phyloP scores from a whole-genome alignment of 2,797 vertebrate genomes.

The Alca torda region DNA sequence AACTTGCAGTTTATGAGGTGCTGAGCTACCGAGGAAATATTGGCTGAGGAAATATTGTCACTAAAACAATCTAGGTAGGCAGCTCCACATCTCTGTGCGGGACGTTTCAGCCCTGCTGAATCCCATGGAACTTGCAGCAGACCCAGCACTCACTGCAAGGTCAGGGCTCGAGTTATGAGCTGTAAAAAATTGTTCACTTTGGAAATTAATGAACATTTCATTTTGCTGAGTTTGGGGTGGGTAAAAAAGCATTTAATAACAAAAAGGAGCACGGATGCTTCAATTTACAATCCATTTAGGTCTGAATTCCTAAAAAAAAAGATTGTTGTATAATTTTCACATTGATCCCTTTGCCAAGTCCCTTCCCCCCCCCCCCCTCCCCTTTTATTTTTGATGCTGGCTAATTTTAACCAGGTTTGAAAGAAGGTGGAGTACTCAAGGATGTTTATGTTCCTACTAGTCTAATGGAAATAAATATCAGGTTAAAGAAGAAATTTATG shows the following conservation, averaged over 20 bases:
- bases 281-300: not conserved
- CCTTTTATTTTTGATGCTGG: not conserved
- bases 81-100: not conserved
- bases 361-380: fast-evolving
- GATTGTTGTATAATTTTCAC: not conserved
- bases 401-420: not conserved
- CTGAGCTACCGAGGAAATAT: not conserved
- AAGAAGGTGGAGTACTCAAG: not conserved
- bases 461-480: constrained; percentile 11
- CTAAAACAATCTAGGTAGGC: not conserved
- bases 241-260: not conserved
- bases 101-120: not conserved
- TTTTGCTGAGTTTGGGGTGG: not conserved
- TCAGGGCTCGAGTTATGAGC: not conserved
- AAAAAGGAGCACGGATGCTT: not conserved
- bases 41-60: not conserved
- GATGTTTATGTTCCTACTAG: not conserved
- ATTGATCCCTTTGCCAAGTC: not conserved
- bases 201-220: not conserved
- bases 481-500: constrained; percentile 12
- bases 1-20: not conserved
- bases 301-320: not conserved
- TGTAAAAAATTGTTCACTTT: not conserved
- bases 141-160: fast-evolving
- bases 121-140: not conserved